Percentiles rank a stretch among this genome's conserved stretches.
These are phyloP conservation scores for Nebria brevicollis DNA, from an alignment of 2,888 invertebrate genomes.

Conservation along the genomic window DNA sequence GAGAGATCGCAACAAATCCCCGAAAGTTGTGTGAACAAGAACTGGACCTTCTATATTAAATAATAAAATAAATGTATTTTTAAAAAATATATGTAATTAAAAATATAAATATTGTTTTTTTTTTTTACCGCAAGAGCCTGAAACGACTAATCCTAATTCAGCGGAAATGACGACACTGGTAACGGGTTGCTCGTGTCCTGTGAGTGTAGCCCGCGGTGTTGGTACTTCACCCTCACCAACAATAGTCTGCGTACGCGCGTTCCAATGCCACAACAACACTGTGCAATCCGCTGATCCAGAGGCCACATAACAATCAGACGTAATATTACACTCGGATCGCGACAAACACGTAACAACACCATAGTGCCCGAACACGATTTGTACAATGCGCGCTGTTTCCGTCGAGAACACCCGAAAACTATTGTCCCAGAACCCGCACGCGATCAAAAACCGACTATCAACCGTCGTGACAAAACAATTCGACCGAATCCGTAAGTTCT, in stretches of 20 bases:
- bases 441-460: constrained; percentile 95
- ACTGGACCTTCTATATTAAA: constrained; percentile 86
- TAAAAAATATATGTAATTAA: not conserved
- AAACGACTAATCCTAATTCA: constrained; percentile 96
- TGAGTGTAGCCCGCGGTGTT: constrained; percentile 95
- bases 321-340: constrained; percentile 97
- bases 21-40: constrained; percentile 96
- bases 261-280: constrained; percentile 99
- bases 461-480: constrained; percentile 98
- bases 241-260: constrained; percentile 93
- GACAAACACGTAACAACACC: constrained; percentile 98
- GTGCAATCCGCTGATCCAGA: constrained; percentile 99
- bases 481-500: constrained; percentile 90
- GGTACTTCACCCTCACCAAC: constrained; percentile 97
- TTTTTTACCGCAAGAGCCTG: constrained; percentile 80
- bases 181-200: constrained; percentile 97
- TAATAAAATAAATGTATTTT: constrained; percentile 11
- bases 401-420: constrained; percentile 98
- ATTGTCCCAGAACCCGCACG: constrained; percentile 99
- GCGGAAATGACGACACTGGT: constrained; percentile 96
- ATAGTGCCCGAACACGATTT: constrained; percentile 98
- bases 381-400: constrained; percentile 96
- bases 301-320: constrained; percentile 98
- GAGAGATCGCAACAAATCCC: constrained; percentile 92
- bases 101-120: too few relatives aligned